These are phyloP conservation scores for Bradypodion ventrale DNA, from an alignment of 2,797 vertebrate species.

Conservation along the genomic window DNA sequence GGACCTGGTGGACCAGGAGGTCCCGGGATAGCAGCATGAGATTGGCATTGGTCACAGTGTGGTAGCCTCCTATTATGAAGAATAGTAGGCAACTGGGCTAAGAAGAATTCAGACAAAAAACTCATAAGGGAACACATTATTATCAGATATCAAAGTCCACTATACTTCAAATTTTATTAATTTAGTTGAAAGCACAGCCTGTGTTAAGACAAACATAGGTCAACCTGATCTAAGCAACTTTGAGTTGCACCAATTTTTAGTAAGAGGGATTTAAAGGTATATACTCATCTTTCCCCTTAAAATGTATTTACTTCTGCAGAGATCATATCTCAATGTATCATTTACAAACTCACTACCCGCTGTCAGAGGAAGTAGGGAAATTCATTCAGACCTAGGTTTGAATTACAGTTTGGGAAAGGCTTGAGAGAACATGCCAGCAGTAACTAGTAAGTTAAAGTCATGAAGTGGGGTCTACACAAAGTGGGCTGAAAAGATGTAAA, in stretches of 20 bases:
- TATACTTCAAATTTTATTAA: not conserved
- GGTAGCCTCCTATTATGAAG: conserved; percentile 85
- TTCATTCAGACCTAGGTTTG: not conserved
- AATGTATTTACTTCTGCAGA: not conserved
- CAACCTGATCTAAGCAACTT: not conserved
- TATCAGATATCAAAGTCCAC: not conserved
- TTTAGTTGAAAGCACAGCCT: not conserved
- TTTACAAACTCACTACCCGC: not conserved
- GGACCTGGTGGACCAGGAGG: conserved; percentile 82
- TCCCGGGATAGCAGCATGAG: conserved; percentile 79
- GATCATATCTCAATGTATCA: not conserved
- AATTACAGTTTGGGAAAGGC: not conserved
- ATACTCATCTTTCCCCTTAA: not conserved
- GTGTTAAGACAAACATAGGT: not conserved
- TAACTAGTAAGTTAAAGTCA: not conserved
- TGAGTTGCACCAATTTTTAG: not conserved
- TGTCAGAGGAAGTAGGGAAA: not conserved
- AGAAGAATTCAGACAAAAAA: conserved; percentile 55
- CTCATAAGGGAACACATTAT: not conserved
- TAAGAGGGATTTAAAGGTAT: not conserved
- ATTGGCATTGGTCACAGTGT: conserved; percentile 85
- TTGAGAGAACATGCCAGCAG: not conserved
- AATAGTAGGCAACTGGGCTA: conserved; percentile 88
- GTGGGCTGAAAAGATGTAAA: not conserved
- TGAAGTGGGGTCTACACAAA: not conserved